Evolutionary conservation across 1,140 invertebrate genomes (phyloP).

Genomic region (Cheumatopsyche charites): DNA sequence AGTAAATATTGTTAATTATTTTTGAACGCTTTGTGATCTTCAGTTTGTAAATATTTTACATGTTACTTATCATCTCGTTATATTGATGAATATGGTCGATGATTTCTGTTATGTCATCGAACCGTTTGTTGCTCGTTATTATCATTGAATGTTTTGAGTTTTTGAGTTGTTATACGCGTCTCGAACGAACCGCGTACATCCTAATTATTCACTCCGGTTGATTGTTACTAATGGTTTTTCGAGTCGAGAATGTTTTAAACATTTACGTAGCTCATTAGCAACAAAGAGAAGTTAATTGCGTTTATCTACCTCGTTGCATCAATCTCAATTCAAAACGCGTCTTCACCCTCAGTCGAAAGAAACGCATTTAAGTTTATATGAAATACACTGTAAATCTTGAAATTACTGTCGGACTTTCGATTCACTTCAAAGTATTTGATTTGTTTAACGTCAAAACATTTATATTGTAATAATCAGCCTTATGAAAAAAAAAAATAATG

Average conservation of each 20-base stretch:
- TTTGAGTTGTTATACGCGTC: not conserved
- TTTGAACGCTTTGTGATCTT: no score
- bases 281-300: conserved; percentile 26
- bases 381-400: no score
- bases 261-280: conserved; percentile 25
- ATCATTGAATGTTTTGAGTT: not conserved
- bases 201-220: conserved; percentile 17
- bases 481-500: no score
- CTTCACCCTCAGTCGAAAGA: not conserved
- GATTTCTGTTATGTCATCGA: not conserved
- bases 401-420: no score
- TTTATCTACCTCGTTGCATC: conserved; percentile 22
- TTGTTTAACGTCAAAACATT: no score
- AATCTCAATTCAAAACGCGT: conserved; percentile 26
- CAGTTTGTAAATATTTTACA: no score
- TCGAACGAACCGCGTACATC: not conserved
- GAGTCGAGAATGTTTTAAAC: conserved; percentile 18
- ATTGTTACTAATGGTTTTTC: conserved; percentile 28
- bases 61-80: no score
- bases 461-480: no score
- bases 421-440: no score
- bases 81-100: not conserved
- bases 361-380: no score
- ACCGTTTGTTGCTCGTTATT: not conserved
- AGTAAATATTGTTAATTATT: no score